phyloP scores from a whole-genome alignment of 2,113 vertebrate genomes.

The Amia ocellicauda region DNA sequence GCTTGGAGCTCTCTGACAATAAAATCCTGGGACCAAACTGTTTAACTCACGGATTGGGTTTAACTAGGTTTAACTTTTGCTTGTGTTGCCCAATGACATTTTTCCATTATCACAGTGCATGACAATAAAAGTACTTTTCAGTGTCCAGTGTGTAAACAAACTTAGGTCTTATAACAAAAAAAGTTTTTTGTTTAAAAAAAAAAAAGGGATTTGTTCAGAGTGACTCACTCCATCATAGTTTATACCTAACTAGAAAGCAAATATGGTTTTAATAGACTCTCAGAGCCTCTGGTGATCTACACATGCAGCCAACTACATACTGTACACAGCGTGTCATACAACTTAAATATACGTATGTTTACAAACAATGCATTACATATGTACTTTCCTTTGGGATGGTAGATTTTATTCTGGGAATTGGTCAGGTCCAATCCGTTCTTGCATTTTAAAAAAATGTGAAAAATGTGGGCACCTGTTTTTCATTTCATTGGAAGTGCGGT shows the following conservation, averaged over 20 bases:
- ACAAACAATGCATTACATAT: conserved; percentile 51
- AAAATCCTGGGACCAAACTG: too few species aligned
- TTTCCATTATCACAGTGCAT: too few species aligned
- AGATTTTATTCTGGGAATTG: conserved; percentile 52
- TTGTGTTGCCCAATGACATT: neutral
- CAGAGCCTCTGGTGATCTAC: conserved; percentile 44
- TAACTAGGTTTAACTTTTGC: neutral
- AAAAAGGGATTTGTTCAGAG: conserved; percentile 24
- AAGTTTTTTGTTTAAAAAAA: neutral
- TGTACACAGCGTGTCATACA: conserved; percentile 51
- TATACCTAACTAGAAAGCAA: conserved; percentile 44
- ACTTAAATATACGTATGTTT: conserved; percentile 57
- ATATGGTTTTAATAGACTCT: conserved; percentile 64
- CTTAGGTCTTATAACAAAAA: neutral
- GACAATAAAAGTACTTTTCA: conserved; percentile 1
- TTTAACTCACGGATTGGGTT: too few species aligned
- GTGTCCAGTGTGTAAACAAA: neutral
- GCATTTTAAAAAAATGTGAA: conserved; percentile 61
- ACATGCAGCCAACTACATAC: conserved; percentile 25
- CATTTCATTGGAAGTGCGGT: conserved; percentile 49
- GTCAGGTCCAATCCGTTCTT: conserved; percentile 68
- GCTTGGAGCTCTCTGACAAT: too few species aligned
- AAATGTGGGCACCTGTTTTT: conserved; percentile 75
- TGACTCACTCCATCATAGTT: conserved; percentile 32
- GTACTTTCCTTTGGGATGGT: conserved; percentile 55